phyloP scores from a whole-genome alignment of 2,888 invertebrate genomes.

The Baronia brevicornis region DNA sequence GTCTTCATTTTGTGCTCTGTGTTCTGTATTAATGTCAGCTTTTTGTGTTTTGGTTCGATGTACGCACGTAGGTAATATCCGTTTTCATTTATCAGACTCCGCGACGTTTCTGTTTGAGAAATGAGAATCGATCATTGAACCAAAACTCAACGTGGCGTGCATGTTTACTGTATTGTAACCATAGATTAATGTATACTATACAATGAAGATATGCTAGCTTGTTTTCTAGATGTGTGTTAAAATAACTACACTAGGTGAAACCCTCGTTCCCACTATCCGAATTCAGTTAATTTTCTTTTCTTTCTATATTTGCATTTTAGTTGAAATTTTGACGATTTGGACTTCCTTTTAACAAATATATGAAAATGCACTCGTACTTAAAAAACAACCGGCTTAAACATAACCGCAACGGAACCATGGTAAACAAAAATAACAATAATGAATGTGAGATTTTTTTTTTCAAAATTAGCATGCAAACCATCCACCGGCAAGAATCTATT shows the following conservation, averaged over 20 bases:
- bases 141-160: conserved; percentile 71
- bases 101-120: conserved; percentile 32
- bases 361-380: conserved; percentile 25
- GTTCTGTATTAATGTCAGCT: conserved; percentile 74
- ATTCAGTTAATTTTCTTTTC: conserved; percentile 40
- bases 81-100: conserved; percentile 29
- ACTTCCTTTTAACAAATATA: conserved; percentile 22
- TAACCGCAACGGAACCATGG: conserved; percentile 21
- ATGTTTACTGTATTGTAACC: conserved; percentile 69
- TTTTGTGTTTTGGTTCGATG: conserved; percentile 74
- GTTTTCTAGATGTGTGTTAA: conserved; percentile 68
- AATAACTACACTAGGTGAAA: conserved; percentile 53
- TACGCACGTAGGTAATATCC: conserved; percentile 36
- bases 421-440: conserved; percentile 16
- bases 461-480: conserved; percentile 37
- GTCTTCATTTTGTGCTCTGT: conserved; percentile 73
- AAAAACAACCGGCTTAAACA: conserved; percentile 48
- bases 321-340: conserved; percentile 21
- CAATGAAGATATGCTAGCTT: conserved; percentile 63
- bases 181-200: conserved; percentile 63
- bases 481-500: conserved; percentile 16
- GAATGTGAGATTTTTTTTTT: conserved; percentile 22
- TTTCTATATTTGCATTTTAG: conserved; percentile 33
- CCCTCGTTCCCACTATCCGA: conserved; percentile 59
- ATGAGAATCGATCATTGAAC: conserved; percentile 58